Conservation (phyloP, 2,888 invertebrate genomes). For the Callyntrura guangdongensis region DNA sequence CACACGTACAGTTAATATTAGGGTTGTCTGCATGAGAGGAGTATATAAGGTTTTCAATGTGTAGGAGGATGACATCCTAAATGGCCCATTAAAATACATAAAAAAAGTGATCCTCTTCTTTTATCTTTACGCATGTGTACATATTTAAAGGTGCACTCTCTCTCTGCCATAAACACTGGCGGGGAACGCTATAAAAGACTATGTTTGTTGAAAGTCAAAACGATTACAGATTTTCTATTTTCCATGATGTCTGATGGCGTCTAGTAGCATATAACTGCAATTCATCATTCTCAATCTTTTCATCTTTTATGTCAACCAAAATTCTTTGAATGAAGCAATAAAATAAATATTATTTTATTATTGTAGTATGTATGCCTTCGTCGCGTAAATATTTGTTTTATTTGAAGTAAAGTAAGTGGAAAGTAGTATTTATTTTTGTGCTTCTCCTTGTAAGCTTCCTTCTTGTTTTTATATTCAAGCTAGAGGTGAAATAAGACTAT, state of each 20-base stretch:
- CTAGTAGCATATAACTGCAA: conserved; percentile 5
- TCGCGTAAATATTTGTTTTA: conserved; percentile 57
- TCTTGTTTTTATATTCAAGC: conserved; percentile 13
- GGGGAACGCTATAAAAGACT: background rate
- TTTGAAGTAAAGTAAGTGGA: conserved; percentile 38
- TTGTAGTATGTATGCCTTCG: background rate
- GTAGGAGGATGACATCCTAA: conserved; percentile 63
- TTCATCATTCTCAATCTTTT: conserved; percentile 46
- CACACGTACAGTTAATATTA: background rate
- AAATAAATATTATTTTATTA: background rate
- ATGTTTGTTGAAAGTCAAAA: conserved; percentile 22
- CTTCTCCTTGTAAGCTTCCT: conserved; percentile 59
- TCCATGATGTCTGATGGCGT: conserved; percentile 1
- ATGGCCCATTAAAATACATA: conserved; percentile 53
- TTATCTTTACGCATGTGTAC: conserved; percentile 18
- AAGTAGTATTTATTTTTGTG: background rate
- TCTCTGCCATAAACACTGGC: background rate
- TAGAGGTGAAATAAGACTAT: background rate
- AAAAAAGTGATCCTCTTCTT: conserved; percentile 40
- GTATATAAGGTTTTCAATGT: conserved; percentile 11
- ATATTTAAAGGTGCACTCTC: background rate
- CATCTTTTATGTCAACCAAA: background rate
- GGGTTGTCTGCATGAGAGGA: background rate
- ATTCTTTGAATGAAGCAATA: conserved; percentile 31
- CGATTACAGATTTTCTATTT: background rate